Evolutionary conservation across 2,797 vertebrate species (phyloP).

Genomic region (Podarcis lilfordi): DNA sequence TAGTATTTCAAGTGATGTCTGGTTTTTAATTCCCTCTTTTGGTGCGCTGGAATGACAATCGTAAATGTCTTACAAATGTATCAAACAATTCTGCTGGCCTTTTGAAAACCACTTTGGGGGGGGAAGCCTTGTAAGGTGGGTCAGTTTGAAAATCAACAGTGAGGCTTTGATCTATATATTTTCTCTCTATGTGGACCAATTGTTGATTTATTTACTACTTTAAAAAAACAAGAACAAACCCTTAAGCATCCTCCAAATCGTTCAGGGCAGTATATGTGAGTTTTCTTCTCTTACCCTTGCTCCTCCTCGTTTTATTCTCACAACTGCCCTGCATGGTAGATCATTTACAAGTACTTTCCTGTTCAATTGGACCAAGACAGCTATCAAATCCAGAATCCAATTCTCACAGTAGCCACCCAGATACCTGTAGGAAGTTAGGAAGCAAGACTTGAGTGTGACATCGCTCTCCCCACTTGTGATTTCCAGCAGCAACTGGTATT

Average conservation of each 20-base stretch:
- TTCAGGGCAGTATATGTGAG: not conserved
- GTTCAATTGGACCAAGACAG: too few species aligned
- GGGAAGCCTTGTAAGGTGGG: not conserved
- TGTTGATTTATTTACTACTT: not conserved
- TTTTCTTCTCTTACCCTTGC: not conserved
- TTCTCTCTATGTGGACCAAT: not conserved
- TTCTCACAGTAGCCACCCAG: too few species aligned
- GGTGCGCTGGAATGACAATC: not conserved
- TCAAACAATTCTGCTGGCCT: not conserved
- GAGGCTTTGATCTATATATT: not conserved
- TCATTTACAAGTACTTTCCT: too few species aligned
- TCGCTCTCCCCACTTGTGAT: too few species aligned
- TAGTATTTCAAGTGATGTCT: not conserved
- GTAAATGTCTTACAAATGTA: not conserved
- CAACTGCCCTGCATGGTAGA: not conserved
- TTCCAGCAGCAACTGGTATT: too few species aligned
- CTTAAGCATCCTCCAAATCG: not conserved
- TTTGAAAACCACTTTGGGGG: not conserved
- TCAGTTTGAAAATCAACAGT: not conserved
- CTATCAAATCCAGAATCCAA: not conserved
- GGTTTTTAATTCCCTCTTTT: not conserved
- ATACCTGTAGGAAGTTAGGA: too few species aligned
- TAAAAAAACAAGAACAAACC: not conserved
- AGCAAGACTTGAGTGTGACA: not conserved
- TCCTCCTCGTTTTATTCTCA: not conserved